Conservation (phyloP, 2,113 vertebrate species). For the Caracal caracal region DNA sequence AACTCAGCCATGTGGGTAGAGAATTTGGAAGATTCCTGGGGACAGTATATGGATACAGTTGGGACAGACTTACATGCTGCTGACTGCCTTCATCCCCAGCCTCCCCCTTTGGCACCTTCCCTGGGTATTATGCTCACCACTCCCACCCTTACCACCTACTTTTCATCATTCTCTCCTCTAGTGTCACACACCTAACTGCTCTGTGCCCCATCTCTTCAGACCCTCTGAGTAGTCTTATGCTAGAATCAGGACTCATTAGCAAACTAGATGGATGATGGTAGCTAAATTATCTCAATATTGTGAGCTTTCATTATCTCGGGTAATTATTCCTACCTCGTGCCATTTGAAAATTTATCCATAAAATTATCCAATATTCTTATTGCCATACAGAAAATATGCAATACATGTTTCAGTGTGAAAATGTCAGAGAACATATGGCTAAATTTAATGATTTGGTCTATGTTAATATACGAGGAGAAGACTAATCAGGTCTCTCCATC, state of each 20-base stretch:
- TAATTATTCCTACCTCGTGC: conserved; percentile 5
- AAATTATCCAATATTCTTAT: not conserved
- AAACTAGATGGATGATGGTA: not conserved
- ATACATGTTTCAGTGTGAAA: conserved; percentile 16
- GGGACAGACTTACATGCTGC: not conserved
- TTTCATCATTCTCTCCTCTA: not conserved
- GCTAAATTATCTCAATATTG: not conserved
- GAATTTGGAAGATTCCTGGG: not conserved
- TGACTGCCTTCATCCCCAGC: not conserved
- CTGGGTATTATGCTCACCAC: not conserved
- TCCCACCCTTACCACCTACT: not conserved
- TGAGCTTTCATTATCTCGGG: not conserved
- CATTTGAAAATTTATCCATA: conserved; percentile 4
- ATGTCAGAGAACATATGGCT: not conserved
- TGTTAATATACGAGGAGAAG: not conserved
- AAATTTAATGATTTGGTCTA: not conserved
- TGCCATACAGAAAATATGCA: not conserved
- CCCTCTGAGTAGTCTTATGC: not conserved
- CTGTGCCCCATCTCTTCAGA: not conserved
- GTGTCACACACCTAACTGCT: too few relatives aligned
- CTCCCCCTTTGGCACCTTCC: not conserved
- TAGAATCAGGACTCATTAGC: not conserved
- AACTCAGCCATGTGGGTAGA: not conserved
- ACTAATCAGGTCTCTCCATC: not conserved
- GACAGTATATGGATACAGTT: not conserved